phyloP scores from a whole-genome alignment of 2,113 vertebrate genomes.

The Oryzias javanicus region DNA sequence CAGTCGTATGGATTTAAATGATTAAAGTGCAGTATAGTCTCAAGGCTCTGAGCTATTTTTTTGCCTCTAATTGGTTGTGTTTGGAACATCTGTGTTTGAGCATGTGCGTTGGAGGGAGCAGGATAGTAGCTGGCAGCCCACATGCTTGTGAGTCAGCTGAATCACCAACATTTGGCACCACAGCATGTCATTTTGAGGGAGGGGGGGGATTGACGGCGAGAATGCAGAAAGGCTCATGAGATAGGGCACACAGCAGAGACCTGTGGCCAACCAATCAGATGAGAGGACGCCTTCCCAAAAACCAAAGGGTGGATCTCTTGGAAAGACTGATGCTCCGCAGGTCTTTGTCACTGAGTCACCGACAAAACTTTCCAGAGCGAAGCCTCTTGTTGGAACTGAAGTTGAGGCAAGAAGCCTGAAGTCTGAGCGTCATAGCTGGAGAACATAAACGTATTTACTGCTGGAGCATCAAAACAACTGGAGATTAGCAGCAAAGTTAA shows the following conservation, averaged over 20 bases:
- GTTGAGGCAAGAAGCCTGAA: neutral
- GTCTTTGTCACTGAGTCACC: slow-evolving; percentile 8
- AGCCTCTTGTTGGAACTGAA: neutral
- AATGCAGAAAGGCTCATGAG: slow-evolving; percentile 27
- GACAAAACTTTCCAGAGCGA: neutral
- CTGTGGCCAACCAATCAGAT: slow-evolving; percentile 14
- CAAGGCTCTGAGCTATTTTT: neutral
- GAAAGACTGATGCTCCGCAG: slow-evolving; percentile 38
- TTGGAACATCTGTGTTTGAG: slow-evolving; percentile 23
- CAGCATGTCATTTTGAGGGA: slow-evolving; percentile 54
- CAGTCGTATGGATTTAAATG: too few species aligned
- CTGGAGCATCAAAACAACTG: too few species aligned
- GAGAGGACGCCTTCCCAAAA: slow-evolving; percentile 32
- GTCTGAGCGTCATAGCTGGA: neutral
- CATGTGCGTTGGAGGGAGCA: slow-evolving; percentile 28
- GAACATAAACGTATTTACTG: too few species aligned
- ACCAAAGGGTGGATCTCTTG: slow-evolving; percentile 25
- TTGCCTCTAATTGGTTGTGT: slow-evolving; percentile 5
- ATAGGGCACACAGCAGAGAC: slow-evolving; percentile 15
- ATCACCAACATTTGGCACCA: slow-evolving; percentile 63
- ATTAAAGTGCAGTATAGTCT: too few species aligned
- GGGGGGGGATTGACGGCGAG: slow-evolving; percentile 11
- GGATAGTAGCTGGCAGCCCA: slow-evolving; percentile 56
- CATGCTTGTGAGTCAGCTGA: slow-evolving; percentile 71
- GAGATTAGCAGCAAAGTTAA: too few species aligned